Percentiles rank a stretch among this genome's conserved stretches.
phyloP scores from a whole-genome alignment of 64 coral and sea anemone species.

The Stichodactyla helianthus region DNA sequence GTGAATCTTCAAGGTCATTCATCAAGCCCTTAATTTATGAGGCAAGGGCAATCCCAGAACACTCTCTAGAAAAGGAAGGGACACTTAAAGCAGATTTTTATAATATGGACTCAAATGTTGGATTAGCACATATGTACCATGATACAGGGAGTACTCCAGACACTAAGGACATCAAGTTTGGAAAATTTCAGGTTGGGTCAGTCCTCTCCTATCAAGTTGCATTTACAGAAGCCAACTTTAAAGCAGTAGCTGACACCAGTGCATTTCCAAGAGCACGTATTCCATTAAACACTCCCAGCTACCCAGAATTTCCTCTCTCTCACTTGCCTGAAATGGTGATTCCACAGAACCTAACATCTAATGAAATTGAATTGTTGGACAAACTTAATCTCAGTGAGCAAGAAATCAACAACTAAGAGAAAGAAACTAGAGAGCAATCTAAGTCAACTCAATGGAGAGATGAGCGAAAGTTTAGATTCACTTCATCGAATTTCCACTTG shows the following conservation, averaged over 20 bases:
- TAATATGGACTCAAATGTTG: too few relatives aligned
- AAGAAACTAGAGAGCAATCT: constrained; percentile 34
- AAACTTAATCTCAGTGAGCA: constrained; percentile 33
- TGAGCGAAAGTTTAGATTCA: constrained; percentile 23
- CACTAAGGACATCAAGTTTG: constrained; percentile 28
- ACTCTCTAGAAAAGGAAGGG: too few relatives aligned
- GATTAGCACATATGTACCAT: too few relatives aligned
- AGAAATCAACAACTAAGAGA: constrained; percentile 40
- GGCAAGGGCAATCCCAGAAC: too few relatives aligned
- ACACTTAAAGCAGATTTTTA: too few relatives aligned
- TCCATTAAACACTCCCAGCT: neutral
- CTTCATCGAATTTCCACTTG: constrained; percentile 40
- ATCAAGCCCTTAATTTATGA: too few relatives aligned
- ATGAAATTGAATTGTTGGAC: constrained; percentile 40
- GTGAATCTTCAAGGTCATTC: too few relatives aligned
- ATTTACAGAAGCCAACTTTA: constrained; percentile 38
- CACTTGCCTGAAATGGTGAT: neutral
- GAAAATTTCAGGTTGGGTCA: constrained; percentile 4
- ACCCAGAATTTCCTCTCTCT: neutral
- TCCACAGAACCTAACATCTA: constrained; percentile 33
- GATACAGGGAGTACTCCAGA: too few relatives aligned
- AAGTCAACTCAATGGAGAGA: constrained; percentile 30
- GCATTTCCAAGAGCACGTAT: constrained; percentile 7
- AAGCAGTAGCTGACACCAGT: constrained; percentile 13
- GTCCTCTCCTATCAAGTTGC: neutral